Evolutionary conservation across 2,113 vertebrate genomes (phyloP).

Genomic region (Chelonoidis abingdonii): DNA sequence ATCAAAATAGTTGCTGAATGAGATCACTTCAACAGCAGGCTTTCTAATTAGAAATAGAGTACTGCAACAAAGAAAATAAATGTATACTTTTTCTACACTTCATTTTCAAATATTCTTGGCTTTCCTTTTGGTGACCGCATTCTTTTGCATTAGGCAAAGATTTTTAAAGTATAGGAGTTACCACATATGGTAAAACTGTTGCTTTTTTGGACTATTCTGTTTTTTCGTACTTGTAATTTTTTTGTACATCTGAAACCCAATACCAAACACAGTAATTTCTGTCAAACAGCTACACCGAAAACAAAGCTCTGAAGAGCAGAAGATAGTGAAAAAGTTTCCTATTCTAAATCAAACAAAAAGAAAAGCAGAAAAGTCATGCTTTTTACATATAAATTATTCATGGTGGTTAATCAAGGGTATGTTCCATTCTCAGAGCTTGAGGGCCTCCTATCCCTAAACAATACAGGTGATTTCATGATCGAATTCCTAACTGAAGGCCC

Average conservation of each 20-base stretch:
- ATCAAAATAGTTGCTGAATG: constrained; percentile 64
- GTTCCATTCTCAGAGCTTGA: not conserved
- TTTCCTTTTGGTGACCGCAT: not conserved
- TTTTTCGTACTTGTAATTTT: not conserved
- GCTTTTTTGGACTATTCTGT: not conserved
- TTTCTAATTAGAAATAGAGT: constrained; percentile 71
- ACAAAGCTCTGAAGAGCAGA: not conserved
- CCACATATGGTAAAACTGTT: not conserved
- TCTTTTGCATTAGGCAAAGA: constrained; percentile 31
- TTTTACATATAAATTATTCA: not conserved
- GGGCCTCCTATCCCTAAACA: not conserved
- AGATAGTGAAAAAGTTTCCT: not conserved
- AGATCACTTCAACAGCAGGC: constrained; percentile 64
- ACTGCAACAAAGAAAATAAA: constrained; percentile 50
- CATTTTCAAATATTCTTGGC: constrained; percentile 50
- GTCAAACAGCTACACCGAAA: not conserved
- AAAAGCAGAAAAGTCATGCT: not conserved
- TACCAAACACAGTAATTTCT: not conserved
- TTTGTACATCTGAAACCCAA: not conserved
- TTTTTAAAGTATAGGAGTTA: not conserved
- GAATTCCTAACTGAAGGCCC: not conserved
- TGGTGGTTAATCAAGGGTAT: not conserved
- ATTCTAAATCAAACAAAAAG: not conserved
- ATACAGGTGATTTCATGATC: not conserved
- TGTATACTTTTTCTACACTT: constrained; percentile 27